Evolutionary conservation across 2,113 vertebrate genomes (phyloP), one percentile per base, ranked within the genome.

Genomic region (Lynx canadensis): DNA sequence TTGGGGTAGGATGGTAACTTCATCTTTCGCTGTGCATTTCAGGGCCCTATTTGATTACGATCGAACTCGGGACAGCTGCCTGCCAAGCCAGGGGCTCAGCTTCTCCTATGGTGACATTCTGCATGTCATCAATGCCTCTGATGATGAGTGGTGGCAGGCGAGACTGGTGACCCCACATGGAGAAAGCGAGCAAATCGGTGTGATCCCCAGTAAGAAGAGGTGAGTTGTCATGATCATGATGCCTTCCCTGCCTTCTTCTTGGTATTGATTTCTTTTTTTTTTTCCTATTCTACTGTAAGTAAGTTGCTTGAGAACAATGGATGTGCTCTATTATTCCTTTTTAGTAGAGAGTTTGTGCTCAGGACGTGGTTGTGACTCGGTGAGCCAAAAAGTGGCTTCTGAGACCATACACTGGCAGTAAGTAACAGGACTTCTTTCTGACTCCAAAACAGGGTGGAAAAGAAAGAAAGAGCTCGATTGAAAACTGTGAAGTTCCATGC

Each of bases 201-300:
- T 99, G 98, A 99, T 99, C 98, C 99, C 99, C 86, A 99, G 99
- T 99, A 99, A 99, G 99, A 99, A 99, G 98, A 99, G 99, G 99
- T 99, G 95, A 98, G 98, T 92, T 50, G 48, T 74, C 78, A 41
- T n/a, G 52, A 73, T 36, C 29, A 23, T 7, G 9, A 83, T 4
- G 38, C 29, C 45, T 80, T 76, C 87, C 74, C 36, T 73, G 23
- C 27, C 73, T 41, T 94, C 36, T 81, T 81, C 45, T 63, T 86
- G 78, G 41, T 80, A 31, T 41, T 66, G 36, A 29, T 91, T 69
- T 63, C 48, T 94, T 85, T 33, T 71, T 89, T 89, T 38, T 89
- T n/a, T 63, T 36, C 31, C 68, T 66, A 7, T 71, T 50, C 9
- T 45, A 41, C 52, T 79, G 1, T 57, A 55, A 94, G 29, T 66